phyloP scores from a whole-genome alignment of 1,140 invertebrate genomes.

The Drosophila ironensis region DNA sequence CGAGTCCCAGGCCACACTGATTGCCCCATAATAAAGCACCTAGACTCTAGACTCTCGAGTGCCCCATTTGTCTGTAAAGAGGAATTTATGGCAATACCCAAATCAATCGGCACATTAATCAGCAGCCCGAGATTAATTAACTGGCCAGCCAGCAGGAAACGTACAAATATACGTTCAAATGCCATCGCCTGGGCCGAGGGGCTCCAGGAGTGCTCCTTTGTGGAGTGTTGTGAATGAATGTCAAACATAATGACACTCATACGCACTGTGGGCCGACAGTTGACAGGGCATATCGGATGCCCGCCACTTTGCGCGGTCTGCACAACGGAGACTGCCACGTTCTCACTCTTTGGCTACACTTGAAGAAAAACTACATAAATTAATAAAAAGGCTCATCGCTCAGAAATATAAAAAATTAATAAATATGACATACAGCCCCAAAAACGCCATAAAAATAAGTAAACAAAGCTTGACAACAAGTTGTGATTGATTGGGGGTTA shows the following conservation, averaged over 20 bases:
- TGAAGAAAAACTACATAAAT: background rate
- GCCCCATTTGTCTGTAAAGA: conserved; percentile 34
- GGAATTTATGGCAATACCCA: conserved; percentile 36
- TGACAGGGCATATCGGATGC: conserved; percentile 29
- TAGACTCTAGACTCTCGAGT: background rate
- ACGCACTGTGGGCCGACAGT: conserved; percentile 65
- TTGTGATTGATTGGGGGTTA: too few relatives aligned
- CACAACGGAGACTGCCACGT: background rate
- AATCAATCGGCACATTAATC: conserved; percentile 72
- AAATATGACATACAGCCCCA: too few relatives aligned
- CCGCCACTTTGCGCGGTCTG: conserved; percentile 14
- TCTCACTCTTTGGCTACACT: background rate
- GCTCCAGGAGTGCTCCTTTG: conserved; percentile 10
- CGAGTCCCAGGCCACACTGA: background rate
- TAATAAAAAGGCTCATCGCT: too few relatives aligned
- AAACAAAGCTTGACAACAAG: too few relatives aligned
- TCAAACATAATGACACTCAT: conserved; percentile 73
- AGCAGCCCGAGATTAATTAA: conserved; percentile 67
- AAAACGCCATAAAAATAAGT: too few relatives aligned
- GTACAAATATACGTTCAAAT: background rate
- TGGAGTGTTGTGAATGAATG: conserved; percentile 67
- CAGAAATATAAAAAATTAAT: too few relatives aligned
- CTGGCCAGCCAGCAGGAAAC: background rate
- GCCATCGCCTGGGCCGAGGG: too few relatives aligned
- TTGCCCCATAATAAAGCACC: conserved; percentile 21